A percentile compares a stretch with the other conserved stretches of the same genome.
These are phyloP conservation scores for Oryzias melastigma DNA, from an alignment of 2,113 vertebrate genomes.

Conservation along the genomic window DNA sequence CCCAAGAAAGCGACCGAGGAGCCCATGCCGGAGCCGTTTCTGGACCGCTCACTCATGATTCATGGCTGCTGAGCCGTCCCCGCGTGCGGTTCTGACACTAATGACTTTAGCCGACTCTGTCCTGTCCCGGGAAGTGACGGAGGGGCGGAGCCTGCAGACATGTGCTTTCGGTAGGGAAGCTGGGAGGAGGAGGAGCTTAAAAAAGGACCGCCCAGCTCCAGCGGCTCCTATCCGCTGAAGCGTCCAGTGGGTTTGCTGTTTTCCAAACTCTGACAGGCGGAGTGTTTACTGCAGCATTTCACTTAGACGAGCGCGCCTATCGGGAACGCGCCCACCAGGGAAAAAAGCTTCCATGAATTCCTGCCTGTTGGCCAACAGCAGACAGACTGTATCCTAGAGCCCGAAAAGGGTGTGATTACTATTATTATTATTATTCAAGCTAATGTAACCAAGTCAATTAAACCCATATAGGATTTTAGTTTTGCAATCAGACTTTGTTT, in stretches of 20 bases:
- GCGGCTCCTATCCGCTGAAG: slow-evolving; percentile 2
- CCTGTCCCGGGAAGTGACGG: slow-evolving; percentile 19
- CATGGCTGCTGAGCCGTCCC: not conserved
- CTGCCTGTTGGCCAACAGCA: slow-evolving; percentile 2
- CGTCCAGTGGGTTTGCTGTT: not conserved
- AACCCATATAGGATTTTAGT: slow-evolving; percentile 28
- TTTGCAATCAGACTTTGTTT: slow-evolving; percentile 23
- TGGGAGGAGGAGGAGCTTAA: slow-evolving; percentile 18
- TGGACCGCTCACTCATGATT: not conserved
- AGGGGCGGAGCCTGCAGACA: slow-evolving; percentile 52
- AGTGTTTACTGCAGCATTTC: slow-evolving; percentile 4
- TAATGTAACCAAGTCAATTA: slow-evolving; percentile 37
- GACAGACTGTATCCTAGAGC: slow-evolving; percentile 13
- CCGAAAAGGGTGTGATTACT: slow-evolving; percentile 20
- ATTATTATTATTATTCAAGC: not conserved
- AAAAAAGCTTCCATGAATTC: no score
- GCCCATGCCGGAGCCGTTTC: not conserved
- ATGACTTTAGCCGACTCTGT: slow-evolving; percentile 25
- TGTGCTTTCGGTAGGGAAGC: slow-evolving; percentile 49
- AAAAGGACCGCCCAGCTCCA: not conserved
- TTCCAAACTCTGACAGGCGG: not conserved
- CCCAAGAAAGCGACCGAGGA: not conserved
- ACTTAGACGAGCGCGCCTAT: not conserved
- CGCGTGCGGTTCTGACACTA: slow-evolving; percentile 16
- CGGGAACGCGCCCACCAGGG: not conserved